Evolutionary conservation across 53 echinoderm and acorn worm genomes (phyloP), one percentile per base, ranked within the genome.

Genomic region (Luidia sarsii): DNA sequence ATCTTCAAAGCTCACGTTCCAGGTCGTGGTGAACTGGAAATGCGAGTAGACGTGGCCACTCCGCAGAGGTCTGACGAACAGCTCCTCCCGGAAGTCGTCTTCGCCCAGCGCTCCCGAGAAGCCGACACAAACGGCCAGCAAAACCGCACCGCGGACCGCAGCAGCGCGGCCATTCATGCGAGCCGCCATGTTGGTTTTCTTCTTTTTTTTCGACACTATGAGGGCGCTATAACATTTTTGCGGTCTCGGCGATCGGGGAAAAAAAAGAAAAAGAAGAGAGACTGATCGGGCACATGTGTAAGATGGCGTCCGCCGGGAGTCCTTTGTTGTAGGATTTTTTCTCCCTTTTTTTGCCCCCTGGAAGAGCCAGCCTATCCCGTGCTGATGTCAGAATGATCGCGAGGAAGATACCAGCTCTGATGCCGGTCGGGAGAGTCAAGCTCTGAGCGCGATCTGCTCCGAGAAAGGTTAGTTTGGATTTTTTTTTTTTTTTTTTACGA

Each of bases 41-140:
- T 92, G 84, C 4, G 90, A 28, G 37, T 90, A 90, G 28, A 95
- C 92, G 80, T 85, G 83, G 3, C 95, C 95, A 82, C 86, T 87
- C 19, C 81, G 67, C 25, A 95, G 65, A 15, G 95, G 86, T 21
- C 88, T 90, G 19, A 92, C 82, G 13, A 70, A 80, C 19, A 92
- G 65, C 63, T 95, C 90, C 71, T 95, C 95, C 27, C 79, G 48
- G 50, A 90, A 92, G 32, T 35, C 67, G 79, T 95, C 95, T 39
- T 86, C 70, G 29, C 72, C 84, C 6, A 51, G 2, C n/a, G 64
- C 64, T 4, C 29, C 36, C 1, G 71, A 34, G 16, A 73, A 51
- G 7, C 34, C 50, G 15, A 28, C 20, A 50, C 59, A 68, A 63
- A 73, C 51, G 48, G 22, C n/a, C 39, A 29, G 7, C 37, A 73